Conservation (phyloP, 2,888 invertebrate species). For the Amphipoea oculea region DNA sequence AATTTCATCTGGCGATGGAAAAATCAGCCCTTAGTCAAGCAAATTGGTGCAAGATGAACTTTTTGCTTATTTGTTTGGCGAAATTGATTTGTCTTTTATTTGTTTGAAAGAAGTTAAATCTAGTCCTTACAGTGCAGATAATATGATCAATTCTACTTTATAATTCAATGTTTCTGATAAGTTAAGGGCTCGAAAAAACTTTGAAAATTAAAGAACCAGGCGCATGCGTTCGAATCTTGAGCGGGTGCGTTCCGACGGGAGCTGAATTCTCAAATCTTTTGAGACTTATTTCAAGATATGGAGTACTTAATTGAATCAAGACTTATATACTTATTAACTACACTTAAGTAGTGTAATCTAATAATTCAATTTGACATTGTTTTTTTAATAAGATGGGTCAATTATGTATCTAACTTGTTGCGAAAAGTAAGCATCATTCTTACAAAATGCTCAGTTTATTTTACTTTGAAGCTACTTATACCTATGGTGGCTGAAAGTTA, state of each 20-base stretch:
- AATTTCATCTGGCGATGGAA: too few species aligned
- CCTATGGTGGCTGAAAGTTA: neutral
- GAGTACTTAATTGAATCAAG: neutral
- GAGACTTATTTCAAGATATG: neutral
- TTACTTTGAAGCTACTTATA: neutral
- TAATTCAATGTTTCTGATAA: neutral
- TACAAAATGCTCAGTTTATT: neutral
- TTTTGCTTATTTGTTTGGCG: neutral
- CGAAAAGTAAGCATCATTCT: neutral
- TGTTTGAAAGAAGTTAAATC: neutral
- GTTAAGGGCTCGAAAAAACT: neutral
- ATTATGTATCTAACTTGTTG: neutral
- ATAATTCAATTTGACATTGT: neutral
- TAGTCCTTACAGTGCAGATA: too few species aligned
- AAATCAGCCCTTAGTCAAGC: neutral
- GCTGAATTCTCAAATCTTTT: neutral
- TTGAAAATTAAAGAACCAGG: neutral
- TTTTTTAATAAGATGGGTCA: neutral
- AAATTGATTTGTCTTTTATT: neutral
- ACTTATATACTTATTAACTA: neutral
- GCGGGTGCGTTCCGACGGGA: constrained; percentile 36
- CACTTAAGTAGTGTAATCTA: too few species aligned
- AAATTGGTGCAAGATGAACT: neutral
- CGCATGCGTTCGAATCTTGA: neutral
- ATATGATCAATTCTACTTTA: neutral